Base-by-base conservation (phyloP, 1,140 invertebrate genomes). In the Heliconius congener region DNA sequence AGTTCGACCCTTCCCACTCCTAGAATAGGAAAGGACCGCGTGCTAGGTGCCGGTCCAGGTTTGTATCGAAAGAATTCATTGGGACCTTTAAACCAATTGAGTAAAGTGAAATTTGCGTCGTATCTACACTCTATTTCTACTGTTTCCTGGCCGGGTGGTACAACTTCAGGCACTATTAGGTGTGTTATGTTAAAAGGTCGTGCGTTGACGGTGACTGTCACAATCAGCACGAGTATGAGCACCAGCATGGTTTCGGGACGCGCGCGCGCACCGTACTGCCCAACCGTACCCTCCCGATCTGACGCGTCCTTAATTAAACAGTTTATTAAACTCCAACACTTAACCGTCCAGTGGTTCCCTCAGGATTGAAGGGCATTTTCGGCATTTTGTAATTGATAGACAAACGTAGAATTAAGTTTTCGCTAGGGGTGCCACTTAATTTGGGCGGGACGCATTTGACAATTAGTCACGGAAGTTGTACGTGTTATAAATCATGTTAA, bases 291-390 rank as follows among this genome's bases (percentile, higher is more conserved):
- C 85, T 86, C 83, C 76, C 84, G 82, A 81, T 83, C 84, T 83
- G 83, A 85, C 86, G 87, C 86, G 89, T 80, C 85, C 89, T 93
- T 93, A 94, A 94, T 94, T 94, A 94, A 92, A 86, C 88, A 89
- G 91, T 93, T 93, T 90, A 94, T 91, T 93, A 93, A 94, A 89
- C 91, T 92, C 88, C 88, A 87, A 93, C 93, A 93, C 91, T 94
- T 88, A 91, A 94, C 91, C 87, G 90, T 88, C 84, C 83, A 83
- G 85, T 82, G 78, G 83, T 79, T 86, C 83, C 83, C 81, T 83
- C 71, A 83, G 88, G 88, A 86, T 90, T 85, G 86, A 57, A 57
- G 84, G 79, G 83, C 82, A 87, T 81, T 87, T 90, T 90, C 86
- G 74, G 79, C 86, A 74, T 78, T 77, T 85, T 83, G 86, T 88